Evolutionary conservation across 2,888 invertebrate genomes (phyloP), one percentile per base, ranked within the genome.

Genomic region (Chrysopilus asiliformis): DNA sequence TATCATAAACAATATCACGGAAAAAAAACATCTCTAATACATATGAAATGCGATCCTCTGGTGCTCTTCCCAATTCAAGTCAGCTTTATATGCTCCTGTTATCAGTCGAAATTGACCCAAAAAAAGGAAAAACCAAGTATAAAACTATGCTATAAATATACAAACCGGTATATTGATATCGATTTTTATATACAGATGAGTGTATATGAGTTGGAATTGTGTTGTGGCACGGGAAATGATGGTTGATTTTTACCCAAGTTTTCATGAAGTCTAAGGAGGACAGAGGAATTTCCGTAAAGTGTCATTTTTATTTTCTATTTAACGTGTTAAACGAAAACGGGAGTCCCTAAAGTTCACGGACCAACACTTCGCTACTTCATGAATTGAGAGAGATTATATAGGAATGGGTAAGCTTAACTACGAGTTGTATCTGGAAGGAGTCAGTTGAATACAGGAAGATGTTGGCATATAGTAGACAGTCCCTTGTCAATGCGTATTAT

Each of bases 21-120:
- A n/a, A n/a, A n/a, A n/a, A n/a, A 24, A 36, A 38, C 32, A 32
- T 33, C 38, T 38, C 38, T 41, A 41, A 41, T 35, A 41, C 41
- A 38, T 36, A 41, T 31, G 35, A 41, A 41, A 41, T 41, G 38
- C 35, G 34, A 35, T 41, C 34, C 37, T 32, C 34, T 31, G 38
- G 29, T 32, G 25, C 10, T 26, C 36, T 25, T 32, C 28, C 26
- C 20, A n/a, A n/a, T 13, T 33, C 28, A 32, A 34, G 32, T 29
- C 37, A 36, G 38, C 35, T 36, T 41, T 41, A 38, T 31, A 33
- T 38, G n/a, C 38, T 38, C 41, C 38, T 41, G 38, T 38, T 35
- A 27, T 22, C 32, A 28, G 37, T 16, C 28, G 16, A 26, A 16
- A 24, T 14, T 25, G 29, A 26, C 26, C 25, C 33, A 36, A 26